Evolutionary conservation across 2,888 invertebrate species (phyloP), one percentile per base, ranked within the genome.

Genomic region (Seladonia tumulorum): DNA sequence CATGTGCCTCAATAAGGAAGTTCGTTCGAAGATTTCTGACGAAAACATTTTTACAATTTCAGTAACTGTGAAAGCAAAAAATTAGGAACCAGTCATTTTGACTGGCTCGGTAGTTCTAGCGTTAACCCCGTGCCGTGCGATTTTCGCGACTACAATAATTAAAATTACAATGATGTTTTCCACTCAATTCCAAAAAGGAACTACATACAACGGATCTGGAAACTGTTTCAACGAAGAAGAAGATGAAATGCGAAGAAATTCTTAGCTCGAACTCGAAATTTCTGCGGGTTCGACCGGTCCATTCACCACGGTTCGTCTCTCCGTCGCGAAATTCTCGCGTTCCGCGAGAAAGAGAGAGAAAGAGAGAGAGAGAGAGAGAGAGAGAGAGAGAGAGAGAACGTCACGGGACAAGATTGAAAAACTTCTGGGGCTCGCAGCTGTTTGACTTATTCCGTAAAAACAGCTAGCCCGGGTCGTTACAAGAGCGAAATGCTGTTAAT

Each of bases 321-420:
- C 10, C 10, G 10, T 53, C 53, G 53, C 22, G n/a, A 53, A 53
- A 53, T 53, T 53, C 53, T n/a, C 22, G 10, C 53, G 22, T 53
- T 53, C n/a, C n/a, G n/a, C n/a, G n/a, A 18, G 47, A 5, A 22
- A 22, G 10, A 22, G 53, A 53, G 39, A 39, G 39, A 39, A 3
- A 39, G 39, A 18, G 47, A 5, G 49, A 22, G 10, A 22, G 53
- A 53, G 39, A 39, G 39, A 39, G 39, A 39, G 39, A 39, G 39
- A 3, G 39, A 39, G 39, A 39, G 39, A 39, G 39, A 39, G 39
- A 39, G 39, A 5, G 39, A 3, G 3, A 42, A 39, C 68, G 39
- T 73, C 73, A 5, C 14, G 2, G 76, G 72, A 42, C 53, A 76
- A 83, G 68, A 83, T 82, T 78, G 83, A 75, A 83, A 85, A 85